Base-by-base conservation (phyloP, 92 coral and sea anemone species). In the Chrysogorgia sp. region DNA sequence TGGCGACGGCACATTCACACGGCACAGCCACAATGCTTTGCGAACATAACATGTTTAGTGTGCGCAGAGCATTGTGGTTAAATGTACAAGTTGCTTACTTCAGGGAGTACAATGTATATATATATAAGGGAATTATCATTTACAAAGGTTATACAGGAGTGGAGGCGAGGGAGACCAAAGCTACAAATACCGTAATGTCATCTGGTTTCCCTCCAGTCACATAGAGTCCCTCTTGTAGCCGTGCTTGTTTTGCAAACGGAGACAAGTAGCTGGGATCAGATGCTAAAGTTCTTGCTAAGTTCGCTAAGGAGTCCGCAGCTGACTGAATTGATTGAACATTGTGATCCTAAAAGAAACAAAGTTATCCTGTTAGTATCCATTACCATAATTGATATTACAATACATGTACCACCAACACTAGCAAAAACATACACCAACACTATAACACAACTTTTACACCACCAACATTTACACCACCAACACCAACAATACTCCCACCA, bases 201-300 rank as follows among this genome's bases (percentile, higher is more conserved):
- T 93, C 98, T 59, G 98, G 98, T 81, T 93, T 93, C 68, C 98
- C 98, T 15, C 98, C 98, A 17, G 84, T 86, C 34, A 91, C 88
- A 43, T 90, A 79, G 7, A 91, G 71, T 23, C 98, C 98, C 65
- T 72, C 79, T 66, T 88, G 90, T 22, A 85, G 75, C 81, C 91
- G 86, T n/a, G 98, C 98, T 76, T 93, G 96, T 68, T 93, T 71
- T 13, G 98, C 96, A 85, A 93, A 93, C 43, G 98, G 98, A 10
- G 98, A 93, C 15, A 81, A 80, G 67, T 86, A 93, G 58, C 82
- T 86, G 15, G 96, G 91, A 43, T 93, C 96, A 78, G 84, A 89
- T 26, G 98, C 88, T 43, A 87, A 83, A 23, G 85, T 82, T 45
- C 87, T 78, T 14, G 98, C 98, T 85, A 88, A 83, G 57, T 78